Evolutionary conservation across 2,797 vertebrate genomes (phyloP).

Genomic region (Parauchenoglanis punctatus): DNA sequence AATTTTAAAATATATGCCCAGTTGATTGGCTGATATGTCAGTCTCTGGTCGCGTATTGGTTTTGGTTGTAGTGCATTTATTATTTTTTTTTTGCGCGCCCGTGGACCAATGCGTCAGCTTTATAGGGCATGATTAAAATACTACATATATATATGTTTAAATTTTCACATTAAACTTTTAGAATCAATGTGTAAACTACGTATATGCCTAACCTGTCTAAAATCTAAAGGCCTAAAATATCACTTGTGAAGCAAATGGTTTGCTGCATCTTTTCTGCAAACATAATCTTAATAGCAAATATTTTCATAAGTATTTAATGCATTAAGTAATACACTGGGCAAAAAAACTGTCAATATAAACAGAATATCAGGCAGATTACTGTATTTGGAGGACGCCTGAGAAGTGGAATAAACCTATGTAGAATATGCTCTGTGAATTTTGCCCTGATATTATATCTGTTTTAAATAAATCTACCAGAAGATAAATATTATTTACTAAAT

Average conservation of each 20-base stretch:
- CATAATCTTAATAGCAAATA: background rate
- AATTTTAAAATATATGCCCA: background rate
- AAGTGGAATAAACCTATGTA: background rate
- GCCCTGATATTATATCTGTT: background rate
- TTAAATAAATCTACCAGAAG: slow-evolving; percentile 6
- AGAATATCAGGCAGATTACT: background rate
- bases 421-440: background rate
- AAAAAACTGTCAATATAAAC: too few species aligned
- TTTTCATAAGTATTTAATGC: background rate
- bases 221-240: background rate
- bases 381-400: background rate
- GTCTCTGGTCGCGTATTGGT: background rate
- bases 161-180: background rate
- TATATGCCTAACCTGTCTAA: background rate
- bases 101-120: background rate
- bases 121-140: background rate
- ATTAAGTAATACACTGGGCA: background rate
- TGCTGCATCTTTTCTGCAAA: background rate
- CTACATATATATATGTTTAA: background rate
- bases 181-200: background rate
- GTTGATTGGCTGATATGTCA: background rate
- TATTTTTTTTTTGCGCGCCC: background rate
- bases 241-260: background rate
- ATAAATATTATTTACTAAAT: background rate
- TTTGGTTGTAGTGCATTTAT: background rate